Evolutionary conservation across 2,888 invertebrate genomes (phyloP), one percentile per base, ranked within the genome.

Genomic region (Thymelicus acteon): DNA sequence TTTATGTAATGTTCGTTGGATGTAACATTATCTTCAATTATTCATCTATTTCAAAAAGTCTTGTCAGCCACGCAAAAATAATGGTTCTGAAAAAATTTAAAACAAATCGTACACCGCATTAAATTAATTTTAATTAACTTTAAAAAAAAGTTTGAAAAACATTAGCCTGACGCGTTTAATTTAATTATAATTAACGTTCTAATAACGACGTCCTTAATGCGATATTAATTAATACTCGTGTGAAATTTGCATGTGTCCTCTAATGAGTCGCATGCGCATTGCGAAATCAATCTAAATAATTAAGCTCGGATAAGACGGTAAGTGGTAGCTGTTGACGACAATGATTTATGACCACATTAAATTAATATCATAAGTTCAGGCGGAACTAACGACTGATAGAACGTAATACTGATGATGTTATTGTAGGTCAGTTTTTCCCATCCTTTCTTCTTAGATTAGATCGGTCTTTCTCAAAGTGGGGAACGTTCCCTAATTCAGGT

Each of bases 241-340:
- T 60, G 49, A 60, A 39, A 13, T 60, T 7, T n/a, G 58, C 37
- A 60, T 40, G 19, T 37, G 49, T 39, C 40, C 52, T 12, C 54
- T 62, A 63, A 63, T 69, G 63, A 39, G 62, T 37, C 47, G 44
- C 39, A 44, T 54, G 37, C 31, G 58, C 52, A 63, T 69, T 58
- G 69, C 39, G 62, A 69, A 69, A 63, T 69, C 63, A 62, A 63
- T 69, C 69, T 63, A 48, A 58, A 63, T 69, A 69, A 69, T 63
- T 57, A 31, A 54, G 57, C 68, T 37, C 37, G 62, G 62, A 68
- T 57, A 57, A 60, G 57, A 63, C 40, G 63, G 19, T 63, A 58
- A 58, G 48, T 58, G 69, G 39, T 58, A 63, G 58, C 58, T 58
- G 19, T 13, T 24, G 69, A 58, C n/a, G 69, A 58, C 62, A 63